Base-by-base conservation (phyloP, 2,113 vertebrate species). In the Circaetus cinerascens region DNA sequence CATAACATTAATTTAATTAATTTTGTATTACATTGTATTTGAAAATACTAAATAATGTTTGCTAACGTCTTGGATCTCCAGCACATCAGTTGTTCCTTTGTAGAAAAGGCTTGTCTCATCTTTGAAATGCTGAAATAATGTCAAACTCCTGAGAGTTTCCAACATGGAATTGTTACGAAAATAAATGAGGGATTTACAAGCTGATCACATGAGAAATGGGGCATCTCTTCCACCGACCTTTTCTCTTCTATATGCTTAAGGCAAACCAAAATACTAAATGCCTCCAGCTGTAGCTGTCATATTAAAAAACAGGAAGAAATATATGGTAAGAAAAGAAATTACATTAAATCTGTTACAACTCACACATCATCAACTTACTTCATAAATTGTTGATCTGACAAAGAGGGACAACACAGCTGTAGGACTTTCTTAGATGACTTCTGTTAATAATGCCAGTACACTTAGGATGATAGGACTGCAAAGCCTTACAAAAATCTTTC, bases 351-450 rank as follows among this genome's bases (percentile, higher is more conserved):
- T 81, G 11, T 30, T 74, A 45, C 30, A 46, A 57, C 17, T 72
- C 69, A 45, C 17, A 51, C 3, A 26, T 18, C 57, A 59, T 59
- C 51, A 59, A n/a, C 97, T 97, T 97, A 98, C 98, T 94, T 97
- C 23, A 91, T 69, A 74, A 97, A 92, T 9, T 97, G 93, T 26
- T 97, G 82, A 13, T 97, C 93, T 13, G 97, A 95, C 74, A 98
- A 85, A 69, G 91, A 92, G 3, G 95, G 91, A 63, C 97, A 98
- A 67, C 86, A 97, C 0, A 83, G 38, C 10, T 83, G 95, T 46
- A 98, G 71, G 55, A 98, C 30, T 89, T 95, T 85, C 93, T 97
- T 83, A 98, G 96, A 40, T 97, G 93, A 68, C 88, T 97, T 88
- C 46, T 94, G 34, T 53, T 84, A 36, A 98, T 41, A 13, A 22